Percentiles rank a stretch among this genome's conserved stretches.
phyloP scores from a whole-genome alignment of 2,797 vertebrate genomes.

The Pangasius djambal region DNA sequence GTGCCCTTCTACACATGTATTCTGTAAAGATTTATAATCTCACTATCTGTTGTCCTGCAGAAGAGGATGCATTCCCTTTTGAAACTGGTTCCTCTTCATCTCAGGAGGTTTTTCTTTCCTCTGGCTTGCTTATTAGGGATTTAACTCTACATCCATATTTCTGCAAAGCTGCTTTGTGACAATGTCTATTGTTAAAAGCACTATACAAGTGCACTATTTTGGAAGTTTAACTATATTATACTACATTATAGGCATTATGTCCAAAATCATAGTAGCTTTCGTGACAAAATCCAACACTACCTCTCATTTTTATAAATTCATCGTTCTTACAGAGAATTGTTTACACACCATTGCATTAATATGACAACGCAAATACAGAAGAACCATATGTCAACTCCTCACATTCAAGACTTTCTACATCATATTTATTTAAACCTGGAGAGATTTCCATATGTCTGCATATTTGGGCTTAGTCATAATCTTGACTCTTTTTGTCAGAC shows the following conservation, averaged over 20 bases:
- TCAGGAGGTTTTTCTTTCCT: background rate
- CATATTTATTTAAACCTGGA: conserved; percentile 9
- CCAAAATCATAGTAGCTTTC: background rate
- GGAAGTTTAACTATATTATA: background rate
- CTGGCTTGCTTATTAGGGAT: background rate
- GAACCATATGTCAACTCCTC: background rate
- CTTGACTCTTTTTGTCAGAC: conserved; percentile 8
- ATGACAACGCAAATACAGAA: conserved; percentile 1
- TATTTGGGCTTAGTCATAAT: background rate
- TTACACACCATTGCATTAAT: background rate
- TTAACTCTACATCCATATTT: background rate
- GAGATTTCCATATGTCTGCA: conserved; percentile 10
- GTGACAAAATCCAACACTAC: background rate
- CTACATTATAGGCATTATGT: background rate
- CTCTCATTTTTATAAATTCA: background rate
- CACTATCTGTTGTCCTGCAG: background rate
- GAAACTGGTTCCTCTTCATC: background rate
- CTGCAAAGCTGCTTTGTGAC: background rate
- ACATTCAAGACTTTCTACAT: background rate
- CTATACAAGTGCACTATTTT: background rate
- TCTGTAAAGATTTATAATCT: background rate
- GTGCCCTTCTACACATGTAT: background rate
- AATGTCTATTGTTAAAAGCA: background rate
- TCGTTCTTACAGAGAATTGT: background rate
- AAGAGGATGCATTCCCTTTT: background rate